A percentile compares a stretch with the other conserved stretches of the same genome.
Conservation (phyloP, 1,140 invertebrate species). For the Drosophila tristis region DNA sequence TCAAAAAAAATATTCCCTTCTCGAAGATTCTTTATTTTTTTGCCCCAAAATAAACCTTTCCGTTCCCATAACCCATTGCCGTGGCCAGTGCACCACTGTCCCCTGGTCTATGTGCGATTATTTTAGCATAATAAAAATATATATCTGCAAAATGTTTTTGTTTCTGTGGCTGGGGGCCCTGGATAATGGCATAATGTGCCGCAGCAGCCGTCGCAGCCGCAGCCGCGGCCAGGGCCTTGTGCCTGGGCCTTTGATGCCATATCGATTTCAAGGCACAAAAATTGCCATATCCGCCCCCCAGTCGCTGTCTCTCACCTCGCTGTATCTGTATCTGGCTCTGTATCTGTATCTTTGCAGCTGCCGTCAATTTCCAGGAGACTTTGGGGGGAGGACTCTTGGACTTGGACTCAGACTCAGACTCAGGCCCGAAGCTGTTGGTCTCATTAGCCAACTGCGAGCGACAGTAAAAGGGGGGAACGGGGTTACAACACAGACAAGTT, state of each 20-base stretch:
- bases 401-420: slow-evolving; percentile 21
- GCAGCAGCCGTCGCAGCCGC: too few species aligned
- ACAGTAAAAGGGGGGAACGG: slow-evolving; percentile 7
- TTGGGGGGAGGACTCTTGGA: slow-evolving; percentile 9
- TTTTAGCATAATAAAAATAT: slow-evolving; percentile 82
- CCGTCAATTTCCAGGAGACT: slow-evolving; percentile 54
- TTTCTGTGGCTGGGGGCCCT: slow-evolving; percentile 48
- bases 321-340: slow-evolving; percentile 23
- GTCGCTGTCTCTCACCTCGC: slow-evolving; percentile 24
- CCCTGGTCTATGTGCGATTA: slow-evolving; percentile 69
- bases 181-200: slow-evolving; percentile 77
- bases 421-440: slow-evolving; percentile 46
- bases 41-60: background rate
- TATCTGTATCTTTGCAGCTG: slow-evolving; percentile 57
- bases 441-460: slow-evolving; percentile 42
- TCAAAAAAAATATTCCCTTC: too few species aligned
- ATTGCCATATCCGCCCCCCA: slow-evolving; percentile 75
- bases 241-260: slow-evolving; percentile 73
- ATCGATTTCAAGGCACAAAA: slow-evolving; percentile 77
- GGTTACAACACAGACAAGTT: slow-evolving; percentile 60
- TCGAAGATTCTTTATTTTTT: background rate
- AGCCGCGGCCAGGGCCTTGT: too few species aligned
- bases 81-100: slow-evolving; percentile 13
- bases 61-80: background rate
- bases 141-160: slow-evolving; percentile 69